Percentiles rank a stretch among this genome's conserved stretches.
Evolutionary conservation across 92 coral and sea anemone species (phyloP).

Genomic region (Zoanthus solanderi): DNA sequence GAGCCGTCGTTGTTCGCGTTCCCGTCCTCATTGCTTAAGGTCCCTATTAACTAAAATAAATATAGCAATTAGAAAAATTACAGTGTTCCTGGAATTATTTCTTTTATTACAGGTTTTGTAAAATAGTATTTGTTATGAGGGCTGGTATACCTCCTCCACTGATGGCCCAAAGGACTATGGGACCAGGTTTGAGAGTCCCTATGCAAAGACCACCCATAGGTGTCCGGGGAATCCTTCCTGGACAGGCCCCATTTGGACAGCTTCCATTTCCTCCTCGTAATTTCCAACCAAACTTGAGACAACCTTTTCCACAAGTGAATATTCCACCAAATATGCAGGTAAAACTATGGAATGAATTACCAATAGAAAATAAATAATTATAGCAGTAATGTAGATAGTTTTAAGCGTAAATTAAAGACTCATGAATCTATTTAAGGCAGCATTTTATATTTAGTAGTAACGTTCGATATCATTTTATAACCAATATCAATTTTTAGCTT

Average conservation of each 20-base stretch:
- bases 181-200: conserved; percentile 71
- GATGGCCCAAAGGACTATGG: conserved; percentile 77
- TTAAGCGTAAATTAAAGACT: too few relatives aligned
- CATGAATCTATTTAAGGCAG: too few relatives aligned
- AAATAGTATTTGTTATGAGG: conserved; percentile 63
- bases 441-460: too few relatives aligned
- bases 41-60: too few relatives aligned
- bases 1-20: too few relatives aligned
- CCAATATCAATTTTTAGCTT: too few relatives aligned
- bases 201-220: conserved; percentile 63
- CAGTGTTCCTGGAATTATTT: not conserved
- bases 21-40: too few relatives aligned
- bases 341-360: not conserved
- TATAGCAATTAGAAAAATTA: too few relatives aligned
- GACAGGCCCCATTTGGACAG: conserved; percentile 42
- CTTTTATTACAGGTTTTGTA: not conserved
- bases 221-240: conserved; percentile 63
- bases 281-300: conserved; percentile 68
- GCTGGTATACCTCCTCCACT: conserved; percentile 84
- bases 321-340: conserved; percentile 83
- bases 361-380: too few relatives aligned
- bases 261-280: conserved; percentile 42
- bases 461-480: too few relatives aligned
- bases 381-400: too few relatives aligned
- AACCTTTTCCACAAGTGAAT: conserved; percentile 66